Evolutionary conservation across 2,113 vertebrate species (phyloP), one percentile per base, ranked within the genome.

Genomic region (Tursiops truncatus): DNA sequence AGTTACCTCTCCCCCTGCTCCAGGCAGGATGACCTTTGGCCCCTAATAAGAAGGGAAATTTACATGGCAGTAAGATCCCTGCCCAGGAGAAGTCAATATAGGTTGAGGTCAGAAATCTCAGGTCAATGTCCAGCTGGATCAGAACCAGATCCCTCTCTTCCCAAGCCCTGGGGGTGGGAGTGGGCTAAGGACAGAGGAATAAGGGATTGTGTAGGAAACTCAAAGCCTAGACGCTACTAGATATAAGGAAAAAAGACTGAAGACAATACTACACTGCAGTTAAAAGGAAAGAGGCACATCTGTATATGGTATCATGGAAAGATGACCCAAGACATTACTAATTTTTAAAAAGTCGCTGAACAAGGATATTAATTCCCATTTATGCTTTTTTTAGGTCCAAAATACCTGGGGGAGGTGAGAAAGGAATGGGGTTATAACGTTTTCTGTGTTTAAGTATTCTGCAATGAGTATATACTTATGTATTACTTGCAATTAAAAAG

Each of bases 401-500:
- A 96, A 82, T 53, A 77, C 85, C 14, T 94, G 63, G 60, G 17
- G 65, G 23, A 90, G 18, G 44, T 83, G 36, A 90, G 62, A 83
- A 62, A 91, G 23, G 38, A 95, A 28, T 38, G 26, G 31, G 33
- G 18, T 8, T 28, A 74, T 63, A 85, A 87, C 23, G 13, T 76
- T 94, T 76, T 86, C 79, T 94, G 15, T 68, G 18, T 81, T 47
- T 95, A 74, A 92, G 26, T 38, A 89, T 86, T 89, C 84, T 94
- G 65, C 63, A 96, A 44, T 15, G 33, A 56, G 5, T 50, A 36
- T 77, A 76, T 23, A 70, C 21, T 67, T 41, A 25, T 12, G 8
- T 25, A 71, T 82, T 87, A 53, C 41, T 82, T 77, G 31, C 6
- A 74, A 73, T 89, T 84, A 74, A 81, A 83, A 74, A 87, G 33